Base-by-base conservation (phyloP, 2,888 invertebrate genomes). In the Amblyjoppa fuscipennis region DNA sequence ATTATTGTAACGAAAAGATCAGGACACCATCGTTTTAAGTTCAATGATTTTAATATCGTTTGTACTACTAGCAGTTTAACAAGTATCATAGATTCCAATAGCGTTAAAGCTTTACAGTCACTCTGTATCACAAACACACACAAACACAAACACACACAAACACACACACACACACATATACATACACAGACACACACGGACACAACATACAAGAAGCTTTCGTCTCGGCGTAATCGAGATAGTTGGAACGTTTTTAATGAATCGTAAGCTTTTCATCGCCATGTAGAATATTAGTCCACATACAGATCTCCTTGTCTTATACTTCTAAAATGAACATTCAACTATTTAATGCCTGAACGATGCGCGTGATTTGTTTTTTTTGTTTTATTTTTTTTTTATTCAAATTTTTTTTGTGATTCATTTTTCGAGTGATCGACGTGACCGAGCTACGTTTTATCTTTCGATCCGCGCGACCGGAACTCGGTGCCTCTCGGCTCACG, bases 221-320 rank as follows among this genome's bases (percentile, higher is more conserved):
- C 56, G 59, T 85, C 85, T 83, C 80, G 71, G 80, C 80, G 71
- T 83, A 73, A 83, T 83, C 82, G 82, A 83, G 79, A 76, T 73
- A 80, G 75, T 71, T 79, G 82, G 70, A 61, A 25, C 79, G 59
- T 80, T 85, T 83, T 80, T 77, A 80, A 85, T 68, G 71, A 83
- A 77, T 83, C 73, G 51, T 73, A 83, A 80, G 85, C 85, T 85
- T 85, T 81, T 85, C 83, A 83, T 80, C 83, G 85, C 80, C 83
- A 83, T 79, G 80, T 85, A 85, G 73, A 80, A 80, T 81, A 71
- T 84, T 81, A 66, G 38, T 77, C 61, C 66, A 77, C 53, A 59
- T 76, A 53, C 85, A 80, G 28, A 80, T 73, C 71, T 61, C 53
- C 53, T 85, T 73, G 76, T 73, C 79, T 77, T 49, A 80, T 49